These are phyloP conservation scores for Lacerta agilis DNA, from an alignment of 2,797 vertebrate species.

Conservation along the genomic window DNA sequence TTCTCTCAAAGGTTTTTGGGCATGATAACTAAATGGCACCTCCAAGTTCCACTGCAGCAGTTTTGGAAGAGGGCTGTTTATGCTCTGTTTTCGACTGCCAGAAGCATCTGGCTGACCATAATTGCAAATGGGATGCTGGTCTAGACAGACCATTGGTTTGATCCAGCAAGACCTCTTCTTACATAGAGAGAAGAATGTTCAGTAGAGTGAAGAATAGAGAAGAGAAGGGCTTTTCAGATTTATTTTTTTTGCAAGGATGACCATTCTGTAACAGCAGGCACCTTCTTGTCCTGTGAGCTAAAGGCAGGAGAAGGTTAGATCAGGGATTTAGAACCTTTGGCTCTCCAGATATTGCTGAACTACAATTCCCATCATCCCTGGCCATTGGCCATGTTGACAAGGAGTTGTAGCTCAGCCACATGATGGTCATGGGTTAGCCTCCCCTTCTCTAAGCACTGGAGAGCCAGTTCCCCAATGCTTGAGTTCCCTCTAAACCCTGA, in stretches of 20 bases:
- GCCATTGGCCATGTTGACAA: no score
- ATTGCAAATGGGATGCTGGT: neutral
- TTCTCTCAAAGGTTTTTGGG: neutral
- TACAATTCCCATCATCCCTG: no score
- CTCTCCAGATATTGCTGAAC: neutral
- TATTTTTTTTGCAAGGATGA: no score
- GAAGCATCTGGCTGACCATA: neutral
- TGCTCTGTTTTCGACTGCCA: neutral
- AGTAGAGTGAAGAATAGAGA: no score
- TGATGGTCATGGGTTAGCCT: neutral
- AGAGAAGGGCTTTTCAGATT: no score
- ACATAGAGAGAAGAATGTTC: neutral
- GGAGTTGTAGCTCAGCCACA: neutral
- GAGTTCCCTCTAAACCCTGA: neutral
- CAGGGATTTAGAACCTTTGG: neutral
- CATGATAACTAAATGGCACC: neutral
- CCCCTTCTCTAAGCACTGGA: neutral
- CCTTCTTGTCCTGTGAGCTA: no score
- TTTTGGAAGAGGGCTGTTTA: neutral
- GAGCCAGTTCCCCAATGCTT: neutral
- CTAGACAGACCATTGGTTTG: neutral
- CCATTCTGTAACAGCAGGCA: no score
- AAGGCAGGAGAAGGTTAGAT: neutral
- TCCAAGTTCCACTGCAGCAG: neutral
- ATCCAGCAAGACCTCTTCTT: neutral